Evolutionary conservation across 2,888 invertebrate species (phyloP), one percentile per base, ranked within the genome.

Genomic region (Noctua janthe): DNA sequence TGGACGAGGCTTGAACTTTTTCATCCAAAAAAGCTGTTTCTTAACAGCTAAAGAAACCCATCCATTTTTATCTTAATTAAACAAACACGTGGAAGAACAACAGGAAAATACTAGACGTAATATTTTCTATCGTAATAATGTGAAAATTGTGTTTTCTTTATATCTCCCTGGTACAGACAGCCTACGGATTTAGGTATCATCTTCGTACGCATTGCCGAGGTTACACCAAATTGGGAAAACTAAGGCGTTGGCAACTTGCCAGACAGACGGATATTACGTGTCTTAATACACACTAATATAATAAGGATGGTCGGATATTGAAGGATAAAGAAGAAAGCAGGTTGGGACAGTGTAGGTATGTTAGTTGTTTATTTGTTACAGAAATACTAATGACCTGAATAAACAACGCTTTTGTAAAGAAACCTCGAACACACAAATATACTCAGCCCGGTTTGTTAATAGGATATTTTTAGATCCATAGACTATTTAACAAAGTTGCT

Each of bases 161-260:
- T 88, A 80, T 85, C 73, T 85, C 49, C 51, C 13, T 4, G 20
- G 69, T 75, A 73, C 78, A 83, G 83, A 74, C 74, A 64, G 29
- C 35, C 80, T 74, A 80, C 72, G 82, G 83, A 83, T 87, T 79
- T 78, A 87, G 81, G 81, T 83, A 78, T 79, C 78, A 73, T 84
- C 62, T 66, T n/a, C 8, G 73, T 81, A 80, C 86, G 80, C 78
- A 84, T 70, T 77, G 69, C 66, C 47, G 80, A 74, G 84, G 87
- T 87, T 84, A 78, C 76, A 88, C 75, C 67, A 83, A 83, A 87
- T 88, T 88, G 78, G 76, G 84, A 75, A 78, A 85, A 87, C 80
- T 80, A 76, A 88, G 80, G 79, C 80, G 80, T 77, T 89, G 88
- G 88, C 88, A 78, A 67, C 56, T 23, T 20, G 83, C 88, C 88